Evolutionary conservation across 2,888 invertebrate genomes (phyloP), one percentile per base, ranked within the genome.

Genomic region (Reticulitermes lucifugus): DNA sequence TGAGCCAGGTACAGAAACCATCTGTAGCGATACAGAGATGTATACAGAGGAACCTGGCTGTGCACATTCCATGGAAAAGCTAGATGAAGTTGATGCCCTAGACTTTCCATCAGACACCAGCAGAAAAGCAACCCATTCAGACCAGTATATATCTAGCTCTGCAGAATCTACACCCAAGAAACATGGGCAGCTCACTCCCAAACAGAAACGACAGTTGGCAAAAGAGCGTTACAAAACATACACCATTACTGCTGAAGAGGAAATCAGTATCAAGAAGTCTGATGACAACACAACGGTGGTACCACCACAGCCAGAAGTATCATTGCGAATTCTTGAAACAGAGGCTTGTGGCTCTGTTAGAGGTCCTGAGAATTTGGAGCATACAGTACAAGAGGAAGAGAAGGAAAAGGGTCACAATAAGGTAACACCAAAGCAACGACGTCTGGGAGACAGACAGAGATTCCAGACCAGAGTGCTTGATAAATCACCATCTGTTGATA

Each of bases 141-240:
- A 88, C 91, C 94, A 59, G 89, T 90, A 41, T 89, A 88, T 9
- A 1, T 95, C 95, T 89, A 91, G 90, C 83, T 96, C 96, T 81
- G 94, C 94, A 0, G 96, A 96, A 88, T 95, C 95, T 0, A 96
- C 96, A 0, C 96, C 96, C 0, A 95, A 94, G 88, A 83, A 79
- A 79, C 79, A 90, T 91, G 84, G 91, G 91, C 88, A 89, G 91
- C 1, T 96, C 86, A 96, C 96, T 0, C 96, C 96, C 0, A 96
- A 96, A 90, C 96, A 96, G 89, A 95, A 95, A 89, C 92, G 97
- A 71, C 94, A 94, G 88, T 90, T 95, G 65, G 94, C 95, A 2
- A 96, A 96, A 89, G 96, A 97, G 88, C 93, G 97, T 43, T 90
- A 89, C 89, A 95, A 95, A 89, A 97, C 97, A 0, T 97, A 97